Evolutionary conservation across 2,888 invertebrate species (phyloP).

Genomic region (Volucella zonaria): DNA sequence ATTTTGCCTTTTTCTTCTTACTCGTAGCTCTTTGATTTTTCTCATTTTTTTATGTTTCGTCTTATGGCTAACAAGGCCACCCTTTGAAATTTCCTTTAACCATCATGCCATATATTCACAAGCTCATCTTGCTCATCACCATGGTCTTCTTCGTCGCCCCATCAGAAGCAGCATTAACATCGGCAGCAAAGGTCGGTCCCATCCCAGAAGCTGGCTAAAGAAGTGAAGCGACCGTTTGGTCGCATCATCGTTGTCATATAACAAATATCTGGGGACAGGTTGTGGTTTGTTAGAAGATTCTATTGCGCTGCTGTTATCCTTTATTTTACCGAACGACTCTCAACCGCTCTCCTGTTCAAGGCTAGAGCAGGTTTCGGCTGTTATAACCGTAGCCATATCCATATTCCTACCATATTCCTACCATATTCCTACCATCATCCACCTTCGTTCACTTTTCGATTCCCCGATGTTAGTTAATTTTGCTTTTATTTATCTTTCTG

Average conservation of each 20-base stretch:
- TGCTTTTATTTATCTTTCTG: constrained; percentile 17
- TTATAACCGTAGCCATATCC: neutral
- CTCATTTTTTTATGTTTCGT: constrained; percentile 25
- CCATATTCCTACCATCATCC: neutral
- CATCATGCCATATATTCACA: constrained; percentile 35
- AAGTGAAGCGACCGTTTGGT: constrained; percentile 44
- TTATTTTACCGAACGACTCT: neutral
- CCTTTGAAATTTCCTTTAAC: constrained; percentile 66
- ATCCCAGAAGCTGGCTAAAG: constrained; percentile 57
- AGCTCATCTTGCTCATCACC: constrained; percentile 43
- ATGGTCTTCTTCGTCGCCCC: constrained; percentile 19
- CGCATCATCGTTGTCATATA: constrained; percentile 67
- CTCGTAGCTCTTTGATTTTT: neutral
- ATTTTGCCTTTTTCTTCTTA: constrained; percentile 23
- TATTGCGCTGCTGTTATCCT: constrained; percentile 16
- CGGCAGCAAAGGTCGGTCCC: constrained; percentile 20
- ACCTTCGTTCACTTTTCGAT: neutral
- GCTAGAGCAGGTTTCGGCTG: neutral
- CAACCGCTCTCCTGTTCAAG: neutral
- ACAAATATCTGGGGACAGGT: constrained; percentile 68
- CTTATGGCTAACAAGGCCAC: constrained; percentile 69
- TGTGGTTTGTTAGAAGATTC: constrained; percentile 64
- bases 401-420: neutral
- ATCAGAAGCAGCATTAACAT: constrained; percentile 27
- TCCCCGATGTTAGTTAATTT: constrained; percentile 36